Evolutionary conservation across 1,140 invertebrate genomes (phyloP).

Genomic region (Pectinophora gossypiella): DNA sequence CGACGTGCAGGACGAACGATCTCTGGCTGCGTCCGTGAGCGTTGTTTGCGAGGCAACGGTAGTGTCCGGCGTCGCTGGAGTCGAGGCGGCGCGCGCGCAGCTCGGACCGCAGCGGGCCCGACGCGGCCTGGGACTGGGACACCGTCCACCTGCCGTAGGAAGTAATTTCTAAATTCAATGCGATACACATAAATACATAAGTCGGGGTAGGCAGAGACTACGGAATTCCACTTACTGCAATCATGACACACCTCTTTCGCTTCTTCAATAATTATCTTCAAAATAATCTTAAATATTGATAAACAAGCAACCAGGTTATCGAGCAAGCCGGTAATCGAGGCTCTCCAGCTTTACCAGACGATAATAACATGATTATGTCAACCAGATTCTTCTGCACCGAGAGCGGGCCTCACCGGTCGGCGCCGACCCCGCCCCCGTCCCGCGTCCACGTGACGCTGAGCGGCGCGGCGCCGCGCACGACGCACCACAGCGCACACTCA

Average conservation of each 20-base stretch:
- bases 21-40: constrained; percentile 87
- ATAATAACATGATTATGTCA: no score
- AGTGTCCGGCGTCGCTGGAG: constrained; percentile 87
- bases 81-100: constrained; percentile 79
- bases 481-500: constrained; percentile 35
- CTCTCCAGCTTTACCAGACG: no score
- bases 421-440: constrained; percentile 33
- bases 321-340: no score
- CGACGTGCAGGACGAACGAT: constrained; percentile 85
- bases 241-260: no score
- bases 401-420: constrained; percentile 45
- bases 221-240: no score
- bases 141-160: constrained; percentile 63
- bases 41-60: constrained; percentile 89
- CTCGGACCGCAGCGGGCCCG: constrained; percentile 79
- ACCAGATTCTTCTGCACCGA: no score
- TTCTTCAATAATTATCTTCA: no score
- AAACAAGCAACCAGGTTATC: background rate
- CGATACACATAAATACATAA: no score
- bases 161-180: no score
- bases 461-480: constrained; percentile 47
- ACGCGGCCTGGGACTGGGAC: constrained; percentile 79
- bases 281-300: background rate
- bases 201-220: no score
- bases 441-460: constrained; percentile 50